These are phyloP conservation scores for Oreotrochilus melanogaster DNA, from an alignment of 2,113 vertebrate genomes.

Conservation along the genomic window DNA sequence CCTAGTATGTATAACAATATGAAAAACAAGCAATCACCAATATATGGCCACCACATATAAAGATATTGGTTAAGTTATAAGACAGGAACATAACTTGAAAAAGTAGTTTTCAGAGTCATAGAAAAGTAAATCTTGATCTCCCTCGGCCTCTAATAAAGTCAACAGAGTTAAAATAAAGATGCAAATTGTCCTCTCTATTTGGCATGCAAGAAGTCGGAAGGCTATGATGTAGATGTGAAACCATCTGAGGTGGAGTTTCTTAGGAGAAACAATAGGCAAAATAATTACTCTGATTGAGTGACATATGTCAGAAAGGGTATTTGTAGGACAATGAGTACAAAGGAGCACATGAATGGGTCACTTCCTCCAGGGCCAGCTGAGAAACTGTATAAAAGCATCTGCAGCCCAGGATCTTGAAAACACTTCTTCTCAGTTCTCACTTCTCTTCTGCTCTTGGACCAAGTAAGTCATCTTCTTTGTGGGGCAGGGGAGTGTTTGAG, in stretches of 20 bases:
- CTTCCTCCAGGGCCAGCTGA: not conserved
- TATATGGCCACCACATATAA: accelerated
- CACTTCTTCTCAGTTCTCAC: accelerated
- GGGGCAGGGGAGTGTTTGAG: not conserved
- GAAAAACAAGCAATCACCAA: not conserved
- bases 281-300: not conserved
- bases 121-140: not conserved
- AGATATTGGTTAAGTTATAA: not conserved
- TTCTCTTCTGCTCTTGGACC: not conserved
- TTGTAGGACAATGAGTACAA: not conserved
- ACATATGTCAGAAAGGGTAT: not conserved
- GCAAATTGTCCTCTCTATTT: accelerated
- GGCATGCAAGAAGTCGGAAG: not conserved
- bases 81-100: not conserved
- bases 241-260: not conserved
- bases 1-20: not conserved
- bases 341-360: not conserved
- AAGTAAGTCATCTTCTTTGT: not conserved
- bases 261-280: not conserved
- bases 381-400: not conserved
- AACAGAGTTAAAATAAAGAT: not conserved
- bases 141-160: not conserved
- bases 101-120: not conserved
- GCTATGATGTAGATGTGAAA: not conserved
- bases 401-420: not conserved